Conservation (phyloP, 2,113 vertebrate genomes). For the Cephalopterus ornatus region DNA sequence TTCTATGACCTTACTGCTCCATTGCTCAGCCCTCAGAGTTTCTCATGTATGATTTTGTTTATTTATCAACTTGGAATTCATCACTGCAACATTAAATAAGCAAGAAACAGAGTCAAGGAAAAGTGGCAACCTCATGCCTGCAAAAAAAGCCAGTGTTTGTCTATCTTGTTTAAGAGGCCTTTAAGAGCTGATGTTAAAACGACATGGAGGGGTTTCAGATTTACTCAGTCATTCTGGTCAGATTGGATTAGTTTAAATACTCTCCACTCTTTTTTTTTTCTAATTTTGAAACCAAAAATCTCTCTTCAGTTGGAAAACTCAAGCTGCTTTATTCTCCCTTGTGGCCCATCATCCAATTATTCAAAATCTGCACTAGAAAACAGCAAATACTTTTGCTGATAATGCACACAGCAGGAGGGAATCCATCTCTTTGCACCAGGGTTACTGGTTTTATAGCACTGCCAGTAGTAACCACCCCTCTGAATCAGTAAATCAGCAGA, state of each 20-base stretch:
- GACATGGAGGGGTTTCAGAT: not conserved
- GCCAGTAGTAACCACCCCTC: not conserved
- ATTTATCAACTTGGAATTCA: conserved; percentile 36
- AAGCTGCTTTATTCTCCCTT: not conserved
- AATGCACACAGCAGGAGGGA: not conserved
- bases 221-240: not conserved
- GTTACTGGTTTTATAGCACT: not conserved
- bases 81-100: not conserved
- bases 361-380: not conserved
- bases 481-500: not conserved
- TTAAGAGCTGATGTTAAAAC: not conserved
- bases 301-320: not conserved
- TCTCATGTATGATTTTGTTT: conserved; percentile 10
- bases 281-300: not conserved
- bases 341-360: not conserved
- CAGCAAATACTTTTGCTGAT: not conserved
- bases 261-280: not conserved
- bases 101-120: not conserved
- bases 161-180: not conserved
- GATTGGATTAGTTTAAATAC: not conserved
- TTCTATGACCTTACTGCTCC: not conserved
- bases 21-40: not conserved
- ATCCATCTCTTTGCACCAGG: not conserved
- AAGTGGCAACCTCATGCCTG: not conserved
- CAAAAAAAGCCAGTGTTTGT: not conserved